phyloP scores from a whole-genome alignment of 2,888 invertebrate genomes.

The Tanytarsus gracilentus region DNA sequence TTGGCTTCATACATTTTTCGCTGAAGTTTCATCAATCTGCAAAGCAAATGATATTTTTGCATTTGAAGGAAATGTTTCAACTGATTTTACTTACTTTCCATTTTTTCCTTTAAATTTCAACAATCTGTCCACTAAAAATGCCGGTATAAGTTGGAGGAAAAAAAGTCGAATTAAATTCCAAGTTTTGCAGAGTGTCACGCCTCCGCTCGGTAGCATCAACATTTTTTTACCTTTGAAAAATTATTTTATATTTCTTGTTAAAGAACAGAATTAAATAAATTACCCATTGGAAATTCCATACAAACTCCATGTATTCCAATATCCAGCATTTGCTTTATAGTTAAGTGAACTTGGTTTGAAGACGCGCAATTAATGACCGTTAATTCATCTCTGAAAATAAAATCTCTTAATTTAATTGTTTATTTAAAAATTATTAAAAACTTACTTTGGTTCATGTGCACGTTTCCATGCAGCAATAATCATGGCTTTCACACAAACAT shows the following conservation, averaged over 20 bases:
- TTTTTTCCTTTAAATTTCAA: constrained; percentile 57
- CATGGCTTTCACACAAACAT: constrained; percentile 59
- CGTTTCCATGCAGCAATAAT: constrained; percentile 58
- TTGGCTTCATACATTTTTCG: constrained; percentile 15
- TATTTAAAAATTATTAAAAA: constrained; percentile 18
- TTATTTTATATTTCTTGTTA: too few species aligned
- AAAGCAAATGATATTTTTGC: background rate
- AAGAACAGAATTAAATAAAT: too few species aligned
- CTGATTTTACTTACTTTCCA: constrained; percentile 52
- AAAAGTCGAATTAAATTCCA: constrained; percentile 58
- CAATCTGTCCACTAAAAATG: constrained; percentile 60
- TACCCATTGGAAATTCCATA: constrained; percentile 48
- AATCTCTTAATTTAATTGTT: background rate
- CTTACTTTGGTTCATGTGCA: constrained; percentile 47
- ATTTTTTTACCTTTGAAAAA: too few species aligned
- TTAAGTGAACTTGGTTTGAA: constrained; percentile 53
- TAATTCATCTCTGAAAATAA: background rate
- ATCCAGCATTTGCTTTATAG: constrained; percentile 49
- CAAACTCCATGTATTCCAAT: constrained; percentile 43
- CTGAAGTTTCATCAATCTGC: background rate
- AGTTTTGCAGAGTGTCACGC: constrained; percentile 49
- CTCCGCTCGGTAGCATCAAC: constrained; percentile 53
- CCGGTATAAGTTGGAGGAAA: constrained; percentile 69
- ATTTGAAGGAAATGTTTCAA: background rate
- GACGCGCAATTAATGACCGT: constrained; percentile 69